These are phyloP conservation scores for Meghimatium bilineatum DNA, from an alignment of 2,888 invertebrate genomes.

Conservation along the genomic window DNA sequence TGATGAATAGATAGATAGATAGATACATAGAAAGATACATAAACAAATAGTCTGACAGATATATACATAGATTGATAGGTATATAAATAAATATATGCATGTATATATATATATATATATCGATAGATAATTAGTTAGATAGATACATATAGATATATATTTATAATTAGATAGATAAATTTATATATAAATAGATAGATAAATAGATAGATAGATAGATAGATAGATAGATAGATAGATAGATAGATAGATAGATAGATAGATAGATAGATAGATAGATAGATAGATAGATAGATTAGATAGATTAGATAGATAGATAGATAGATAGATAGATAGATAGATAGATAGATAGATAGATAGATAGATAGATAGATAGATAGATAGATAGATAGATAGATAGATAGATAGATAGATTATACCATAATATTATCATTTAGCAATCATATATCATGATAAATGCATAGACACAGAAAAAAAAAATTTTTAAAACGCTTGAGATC, in stretches of 20 bases:
- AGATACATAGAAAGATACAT: not conserved
- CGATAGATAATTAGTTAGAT: not conserved
- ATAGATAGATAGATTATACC: conserved; percentile 1
- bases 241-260: not conserved
- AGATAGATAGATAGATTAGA: not conserved
- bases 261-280: not conserved
- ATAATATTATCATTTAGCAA: too few species aligned
- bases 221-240: conserved; percentile 29
- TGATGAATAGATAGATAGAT: too few species aligned
- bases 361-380: conserved; percentile 20
- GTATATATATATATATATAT: not conserved
- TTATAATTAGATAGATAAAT: not conserved
- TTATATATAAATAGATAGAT: conserved; percentile 3
- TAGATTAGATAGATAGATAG: conserved; percentile 6
- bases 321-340: conserved; percentile 23
- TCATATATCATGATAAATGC: too few species aligned
- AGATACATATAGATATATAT: not conserved
- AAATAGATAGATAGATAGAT: conserved; percentile 10
- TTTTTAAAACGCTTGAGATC: too few species aligned
- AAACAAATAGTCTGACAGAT: too few species aligned
- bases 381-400: conserved; percentile 36
- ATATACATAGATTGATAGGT: too few species aligned
- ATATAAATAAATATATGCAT: not conserved
- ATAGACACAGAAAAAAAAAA: too few species aligned
- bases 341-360: conserved; percentile 20